Evolutionary conservation across 2,797 vertebrate species (phyloP).

Genomic region (Psittacula echo): DNA sequence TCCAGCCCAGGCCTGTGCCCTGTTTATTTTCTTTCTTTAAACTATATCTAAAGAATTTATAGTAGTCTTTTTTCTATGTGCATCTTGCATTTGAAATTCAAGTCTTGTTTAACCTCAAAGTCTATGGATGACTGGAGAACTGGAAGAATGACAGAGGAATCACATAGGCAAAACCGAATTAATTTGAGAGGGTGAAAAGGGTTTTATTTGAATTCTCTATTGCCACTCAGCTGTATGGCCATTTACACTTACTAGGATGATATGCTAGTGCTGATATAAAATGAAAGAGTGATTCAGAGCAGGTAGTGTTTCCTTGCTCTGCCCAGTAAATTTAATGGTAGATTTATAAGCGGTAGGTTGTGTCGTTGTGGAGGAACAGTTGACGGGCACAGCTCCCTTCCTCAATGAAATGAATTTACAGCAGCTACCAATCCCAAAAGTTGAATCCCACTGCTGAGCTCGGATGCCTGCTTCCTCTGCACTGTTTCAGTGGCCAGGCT

Average conservation of each 20-base stretch:
- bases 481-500: background rate
- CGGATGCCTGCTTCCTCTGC: background rate
- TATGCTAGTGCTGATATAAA: background rate
- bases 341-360: background rate
- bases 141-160: constrained; percentile 10
- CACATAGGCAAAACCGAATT: background rate
- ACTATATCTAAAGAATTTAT: background rate
- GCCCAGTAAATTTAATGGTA: background rate
- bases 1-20: background rate
- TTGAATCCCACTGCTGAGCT: background rate
- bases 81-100: background rate
- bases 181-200: background rate
- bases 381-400: background rate
- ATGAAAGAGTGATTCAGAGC: background rate
- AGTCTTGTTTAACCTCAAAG: background rate
- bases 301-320: background rate
- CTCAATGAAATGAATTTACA: constrained; percentile 1
- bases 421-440: background rate
- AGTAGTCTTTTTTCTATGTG: background rate
- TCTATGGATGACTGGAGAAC: background rate
- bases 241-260: background rate
- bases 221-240: background rate
- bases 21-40: background rate
- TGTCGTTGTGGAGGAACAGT: background rate
- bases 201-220: constrained; percentile 16